Evolutionary conservation across 2,888 invertebrate genomes (phyloP).

Genomic region (Sphaerophoria rueppellii): DNA sequence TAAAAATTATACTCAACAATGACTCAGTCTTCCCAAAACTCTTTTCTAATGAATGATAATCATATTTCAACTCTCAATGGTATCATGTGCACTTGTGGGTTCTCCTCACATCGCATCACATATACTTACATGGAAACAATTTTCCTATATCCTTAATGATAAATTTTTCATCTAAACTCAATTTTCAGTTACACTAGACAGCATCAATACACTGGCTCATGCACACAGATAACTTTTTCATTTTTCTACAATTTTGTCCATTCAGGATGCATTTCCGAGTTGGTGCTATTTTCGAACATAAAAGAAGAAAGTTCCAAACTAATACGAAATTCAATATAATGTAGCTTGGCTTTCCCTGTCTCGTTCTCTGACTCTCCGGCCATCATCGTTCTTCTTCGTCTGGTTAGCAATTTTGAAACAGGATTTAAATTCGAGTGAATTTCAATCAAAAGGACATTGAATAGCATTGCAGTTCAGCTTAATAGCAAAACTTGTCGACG

Average conservation of each 20-base stretch:
- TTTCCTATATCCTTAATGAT: background rate
- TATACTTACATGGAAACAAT: background rate
- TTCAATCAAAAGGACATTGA: constrained; percentile 58
- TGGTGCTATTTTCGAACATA: constrained; percentile 8
- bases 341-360: background rate
- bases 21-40: too few relatives aligned
- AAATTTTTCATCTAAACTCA: constrained; percentile 47
- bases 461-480: constrained; percentile 23
- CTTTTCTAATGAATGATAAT: background rate
- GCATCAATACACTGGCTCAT: background rate
- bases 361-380: background rate
- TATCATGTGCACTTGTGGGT: constrained; percentile 29
- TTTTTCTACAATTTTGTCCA: constrained; percentile 25
- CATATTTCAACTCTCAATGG: constrained; percentile 41
- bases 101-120: background rate
- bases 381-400: background rate
- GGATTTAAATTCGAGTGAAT: constrained; percentile 61
- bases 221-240: background rate
- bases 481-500: background rate
- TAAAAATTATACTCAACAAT: too few relatives aligned
- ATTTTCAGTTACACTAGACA: constrained; percentile 36
- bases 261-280: constrained; percentile 42
- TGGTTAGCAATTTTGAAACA: background rate
- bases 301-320: constrained; percentile 44
- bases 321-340: constrained; percentile 57